phyloP scores from a whole-genome alignment of 1,140 invertebrate genomes.

The Euwallacea similis region DNA sequence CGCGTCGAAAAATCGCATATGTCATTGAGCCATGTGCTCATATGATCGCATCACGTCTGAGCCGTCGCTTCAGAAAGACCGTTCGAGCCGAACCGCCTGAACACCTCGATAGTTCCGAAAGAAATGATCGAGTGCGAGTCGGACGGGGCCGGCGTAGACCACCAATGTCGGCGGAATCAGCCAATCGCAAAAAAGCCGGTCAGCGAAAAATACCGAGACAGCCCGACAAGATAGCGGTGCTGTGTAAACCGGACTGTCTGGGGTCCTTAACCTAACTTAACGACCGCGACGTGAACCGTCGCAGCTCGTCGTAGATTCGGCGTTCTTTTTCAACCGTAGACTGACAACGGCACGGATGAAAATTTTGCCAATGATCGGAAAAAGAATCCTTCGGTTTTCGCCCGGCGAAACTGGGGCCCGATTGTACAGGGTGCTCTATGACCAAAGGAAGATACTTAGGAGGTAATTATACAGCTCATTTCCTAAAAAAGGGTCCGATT shows the following conservation, averaged over 20 bases:
- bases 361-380: too few relatives aligned
- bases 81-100: constrained; percentile 12
- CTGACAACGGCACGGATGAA: not conserved
- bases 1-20: too few relatives aligned
- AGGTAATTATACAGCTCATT: too few relatives aligned
- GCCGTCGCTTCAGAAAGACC: constrained; percentile 5
- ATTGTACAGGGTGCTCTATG: too few relatives aligned
- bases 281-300: constrained; percentile 48
- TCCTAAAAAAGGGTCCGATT: too few relatives aligned
- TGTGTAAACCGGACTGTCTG: constrained; percentile 51
- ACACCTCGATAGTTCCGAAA: constrained; percentile 10
- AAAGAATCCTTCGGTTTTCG: too few relatives aligned
- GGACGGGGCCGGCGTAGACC: constrained; percentile 36
- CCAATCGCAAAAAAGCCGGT: constrained; percentile 38
- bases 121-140: constrained; percentile 31
- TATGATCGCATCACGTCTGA: not conserved
- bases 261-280: constrained; percentile 54
- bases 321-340: constrained; percentile 25
- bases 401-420: too few relatives aligned
- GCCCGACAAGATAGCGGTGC: constrained; percentile 28
- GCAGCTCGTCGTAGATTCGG: constrained; percentile 20
- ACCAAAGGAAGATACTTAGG: too few relatives aligned
- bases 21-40: not conserved
- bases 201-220: constrained; percentile 35
- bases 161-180: constrained; percentile 26